These are phyloP conservation scores for Pherbina coryleti DNA, from an alignment of 2,888 invertebrate species.

Conservation along the genomic window DNA sequence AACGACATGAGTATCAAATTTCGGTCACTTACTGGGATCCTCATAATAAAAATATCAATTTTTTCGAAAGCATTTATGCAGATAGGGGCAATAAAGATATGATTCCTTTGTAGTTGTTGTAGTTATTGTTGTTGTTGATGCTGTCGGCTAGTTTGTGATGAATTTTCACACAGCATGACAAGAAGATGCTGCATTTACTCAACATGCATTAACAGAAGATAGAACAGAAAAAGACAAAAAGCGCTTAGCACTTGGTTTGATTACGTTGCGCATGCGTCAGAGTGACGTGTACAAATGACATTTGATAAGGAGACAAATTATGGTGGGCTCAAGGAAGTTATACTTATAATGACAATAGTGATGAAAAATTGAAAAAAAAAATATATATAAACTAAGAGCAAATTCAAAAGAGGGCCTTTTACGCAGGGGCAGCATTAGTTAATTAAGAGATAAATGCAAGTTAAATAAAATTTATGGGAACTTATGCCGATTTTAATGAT, in stretches of 20 bases:
- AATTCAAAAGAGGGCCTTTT: not conserved
- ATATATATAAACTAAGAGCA: too few species aligned
- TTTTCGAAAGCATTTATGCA: constrained; percentile 8
- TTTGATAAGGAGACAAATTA: constrained; percentile 63
- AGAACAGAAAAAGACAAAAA: not conserved
- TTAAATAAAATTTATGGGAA: constrained; percentile 15
- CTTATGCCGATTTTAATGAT: not conserved
- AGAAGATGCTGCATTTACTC: not conserved
- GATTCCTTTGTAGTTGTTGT: not conserved
- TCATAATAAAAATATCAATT: constrained; percentile 30
- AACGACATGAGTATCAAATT: constrained; percentile 12
- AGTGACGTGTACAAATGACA: constrained; percentile 61
- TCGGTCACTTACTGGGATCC: constrained; percentile 27
- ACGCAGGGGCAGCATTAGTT: not conserved
- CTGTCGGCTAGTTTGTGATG: not conserved
- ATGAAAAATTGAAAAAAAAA: not conserved
- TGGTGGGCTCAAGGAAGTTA: not conserved
- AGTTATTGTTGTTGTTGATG: not conserved
- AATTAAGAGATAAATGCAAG: constrained; percentile 17
- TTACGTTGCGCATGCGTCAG: constrained; percentile 44
- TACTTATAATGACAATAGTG: not conserved
- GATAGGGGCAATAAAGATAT: constrained; percentile 21
- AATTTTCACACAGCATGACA: constrained; percentile 25
- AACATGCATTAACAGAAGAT: not conserved
- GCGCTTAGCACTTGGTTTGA: constrained; percentile 5